Base-by-base conservation (phyloP, 2,797 vertebrate genomes). In the Lemur catta region DNA sequence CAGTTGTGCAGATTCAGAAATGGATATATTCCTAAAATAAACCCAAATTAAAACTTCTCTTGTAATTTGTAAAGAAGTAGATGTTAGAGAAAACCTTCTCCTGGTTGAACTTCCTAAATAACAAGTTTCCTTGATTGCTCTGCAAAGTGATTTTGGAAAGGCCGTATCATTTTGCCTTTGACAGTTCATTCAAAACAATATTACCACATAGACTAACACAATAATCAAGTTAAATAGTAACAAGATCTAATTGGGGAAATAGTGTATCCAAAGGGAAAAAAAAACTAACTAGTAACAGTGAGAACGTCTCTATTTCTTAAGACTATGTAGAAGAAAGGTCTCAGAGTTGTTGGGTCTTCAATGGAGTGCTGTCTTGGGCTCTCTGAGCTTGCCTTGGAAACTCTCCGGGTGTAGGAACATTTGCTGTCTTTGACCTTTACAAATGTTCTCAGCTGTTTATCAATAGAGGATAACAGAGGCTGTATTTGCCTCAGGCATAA, bases 351-450 rank as follows among this genome's bases (percentile, higher is more conserved):
- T 67, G 55, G 7, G n/a, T 57, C 33, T 84, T 74, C 9, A 0
- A 0, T 7, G 28, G 28, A 69, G 38, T 13, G 3, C 6, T n/a
- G 26, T 43, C n/a, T 30, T n/a, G 38, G 75, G 76, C 38, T 41
- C 38, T 75, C 76, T 87, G 85, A 43, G 30, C 52, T 94, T 78
- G 22, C 55, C 57, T 55, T 50, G 28, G 67, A 74, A 72, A 71
- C 24, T 35, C 7, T 28, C 61, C 48, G 6, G 46, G 28, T 35
- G 7, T 48, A 35, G 81, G 74, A 35, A 17, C 63, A 50, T 94
- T 96, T 84, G 46, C 17, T 67, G 35, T 72, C 74, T 96, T 55
- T 85, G 75, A 94, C 63, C 6, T 86, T 97, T 78, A 52, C 59
- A 46, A 43, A 80, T 69, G 46, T 84, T 74, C 78, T 93, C 48